Evolutionary conservation across 2,797 vertebrate genomes (phyloP).

Genomic region (Ispidina lecontei): DNA sequence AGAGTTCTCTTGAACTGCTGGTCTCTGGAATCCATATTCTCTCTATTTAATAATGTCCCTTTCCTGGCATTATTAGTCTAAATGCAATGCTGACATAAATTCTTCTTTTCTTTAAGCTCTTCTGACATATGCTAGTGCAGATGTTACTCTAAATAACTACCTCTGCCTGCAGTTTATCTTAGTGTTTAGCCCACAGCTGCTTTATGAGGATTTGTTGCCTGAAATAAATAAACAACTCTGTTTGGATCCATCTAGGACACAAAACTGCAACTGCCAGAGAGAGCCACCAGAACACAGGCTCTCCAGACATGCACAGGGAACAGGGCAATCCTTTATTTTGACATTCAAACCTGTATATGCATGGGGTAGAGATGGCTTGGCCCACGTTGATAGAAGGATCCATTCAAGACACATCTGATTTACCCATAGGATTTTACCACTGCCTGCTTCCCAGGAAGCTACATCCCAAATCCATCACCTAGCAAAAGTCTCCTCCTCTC

Average conservation of each 20-base stretch:
- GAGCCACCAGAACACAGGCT: background rate
- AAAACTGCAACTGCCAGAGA: background rate
- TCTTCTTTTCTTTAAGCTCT: conserved; percentile 31
- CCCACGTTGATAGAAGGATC: background rate
- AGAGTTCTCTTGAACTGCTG: conserved; percentile 4
- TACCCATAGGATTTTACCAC: background rate
- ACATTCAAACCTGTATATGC: background rate
- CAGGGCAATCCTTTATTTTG: background rate
- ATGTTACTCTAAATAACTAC: conserved; percentile 27
- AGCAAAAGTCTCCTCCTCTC: background rate
- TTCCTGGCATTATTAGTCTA: conserved; percentile 23
- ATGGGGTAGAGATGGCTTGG: background rate
- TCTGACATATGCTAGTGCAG: conserved; percentile 53
- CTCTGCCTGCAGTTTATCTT: conserved; percentile 9
- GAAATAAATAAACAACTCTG: background rate
- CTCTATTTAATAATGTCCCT: background rate
- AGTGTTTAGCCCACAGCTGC: background rate
- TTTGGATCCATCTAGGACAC: background rate
- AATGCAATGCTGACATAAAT: conserved; percentile 35
- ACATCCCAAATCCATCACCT: fast-evolving
- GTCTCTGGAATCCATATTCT: conserved; percentile 1
- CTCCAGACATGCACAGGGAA: fast-evolving
- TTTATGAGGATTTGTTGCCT: conserved; percentile 15
- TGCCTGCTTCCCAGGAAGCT: background rate
- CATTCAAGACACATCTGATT: background rate